phyloP scores from a whole-genome alignment of 2,888 invertebrate species.

The Yponomeuta malinellus region DNA sequence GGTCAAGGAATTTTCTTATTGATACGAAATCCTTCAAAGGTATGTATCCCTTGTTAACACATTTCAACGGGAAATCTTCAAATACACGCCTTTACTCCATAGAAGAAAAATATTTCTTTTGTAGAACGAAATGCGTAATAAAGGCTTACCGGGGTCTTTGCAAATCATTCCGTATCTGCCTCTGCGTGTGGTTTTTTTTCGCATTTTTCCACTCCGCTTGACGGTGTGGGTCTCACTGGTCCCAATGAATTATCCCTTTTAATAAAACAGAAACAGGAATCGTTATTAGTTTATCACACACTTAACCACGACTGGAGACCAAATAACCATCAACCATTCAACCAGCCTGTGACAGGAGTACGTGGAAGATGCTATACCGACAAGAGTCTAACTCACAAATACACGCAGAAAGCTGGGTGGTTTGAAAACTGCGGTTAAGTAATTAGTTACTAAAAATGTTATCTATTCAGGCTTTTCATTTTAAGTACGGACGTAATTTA shows the following conservation, averaged over 20 bases:
- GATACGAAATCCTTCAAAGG: conserved; percentile 28
- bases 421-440: too few relatives aligned
- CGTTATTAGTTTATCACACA: too few relatives aligned
- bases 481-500: too few relatives aligned
- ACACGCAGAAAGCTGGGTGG: too few relatives aligned
- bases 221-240: not conserved
- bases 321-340: too few relatives aligned
- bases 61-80: conserved; percentile 41
- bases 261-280: not conserved
- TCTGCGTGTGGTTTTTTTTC: conserved; percentile 1
- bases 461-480: too few relatives aligned
- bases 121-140: conserved; percentile 7
- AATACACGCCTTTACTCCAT: conserved; percentile 22
- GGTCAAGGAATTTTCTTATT: too few relatives aligned
- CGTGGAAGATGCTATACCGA: too few relatives aligned
- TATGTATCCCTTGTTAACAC: conserved; percentile 57
- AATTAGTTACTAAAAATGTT: too few relatives aligned
- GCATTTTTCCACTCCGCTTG: not conserved
- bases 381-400: too few relatives aligned
- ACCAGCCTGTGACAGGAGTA: too few relatives aligned
- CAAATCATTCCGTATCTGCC: conserved; percentile 1
- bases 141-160: conserved; percentile 1
- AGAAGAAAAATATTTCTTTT: conserved; percentile 19
- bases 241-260: not conserved
- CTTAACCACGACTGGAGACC: too few relatives aligned